Evolutionary conservation across 2,888 invertebrate genomes (phyloP).

Genomic region (Malthinus seriepunctatus): DNA sequence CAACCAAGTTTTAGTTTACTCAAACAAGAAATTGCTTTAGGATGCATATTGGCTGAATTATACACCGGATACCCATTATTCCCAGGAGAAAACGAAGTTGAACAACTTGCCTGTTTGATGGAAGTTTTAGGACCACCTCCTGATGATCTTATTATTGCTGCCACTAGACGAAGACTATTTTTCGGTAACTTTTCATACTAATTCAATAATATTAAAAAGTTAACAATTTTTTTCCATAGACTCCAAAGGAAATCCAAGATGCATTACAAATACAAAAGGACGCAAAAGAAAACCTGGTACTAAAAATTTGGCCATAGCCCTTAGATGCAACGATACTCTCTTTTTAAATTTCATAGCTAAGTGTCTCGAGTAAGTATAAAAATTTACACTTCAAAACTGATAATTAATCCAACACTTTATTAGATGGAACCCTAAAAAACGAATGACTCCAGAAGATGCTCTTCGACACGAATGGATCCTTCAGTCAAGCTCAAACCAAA

Average conservation of each 20-base stretch:
- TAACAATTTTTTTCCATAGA: slow-evolving; percentile 58
- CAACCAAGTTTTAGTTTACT: background rate
- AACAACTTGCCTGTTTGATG: slow-evolving; percentile 96
- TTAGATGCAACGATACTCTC: slow-evolving; percentile 83
- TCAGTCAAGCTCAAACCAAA: slow-evolving; percentile 58
- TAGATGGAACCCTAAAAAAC: slow-evolving; percentile 91
- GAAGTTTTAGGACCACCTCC: slow-evolving; percentile 92
- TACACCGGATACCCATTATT: slow-evolving; percentile 95
- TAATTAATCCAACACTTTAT: background rate
- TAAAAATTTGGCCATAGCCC: slow-evolving; percentile 77
- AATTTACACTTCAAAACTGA: background rate
- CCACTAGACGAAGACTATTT: slow-evolving; percentile 83
- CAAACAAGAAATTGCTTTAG: slow-evolving; percentile 50
- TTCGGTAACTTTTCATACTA: slow-evolving; percentile 64
- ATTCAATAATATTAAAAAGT: background rate
- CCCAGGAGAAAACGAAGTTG: slow-evolving; percentile 96
- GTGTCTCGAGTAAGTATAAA: slow-evolving; percentile 80
- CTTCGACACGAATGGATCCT: slow-evolving; percentile 83
- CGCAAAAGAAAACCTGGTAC: slow-evolving; percentile 87
- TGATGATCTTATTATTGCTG: slow-evolving; percentile 80
- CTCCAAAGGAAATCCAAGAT: slow-evolving; percentile 89
- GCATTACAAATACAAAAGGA: slow-evolving; percentile 91
- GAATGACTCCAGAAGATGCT: slow-evolving; percentile 91
- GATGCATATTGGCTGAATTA: slow-evolving; percentile 94
- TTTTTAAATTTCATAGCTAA: slow-evolving; percentile 90